Conservation (phyloP, 2,113 vertebrate genomes). For the Neotragus pygmaeus region DNA sequence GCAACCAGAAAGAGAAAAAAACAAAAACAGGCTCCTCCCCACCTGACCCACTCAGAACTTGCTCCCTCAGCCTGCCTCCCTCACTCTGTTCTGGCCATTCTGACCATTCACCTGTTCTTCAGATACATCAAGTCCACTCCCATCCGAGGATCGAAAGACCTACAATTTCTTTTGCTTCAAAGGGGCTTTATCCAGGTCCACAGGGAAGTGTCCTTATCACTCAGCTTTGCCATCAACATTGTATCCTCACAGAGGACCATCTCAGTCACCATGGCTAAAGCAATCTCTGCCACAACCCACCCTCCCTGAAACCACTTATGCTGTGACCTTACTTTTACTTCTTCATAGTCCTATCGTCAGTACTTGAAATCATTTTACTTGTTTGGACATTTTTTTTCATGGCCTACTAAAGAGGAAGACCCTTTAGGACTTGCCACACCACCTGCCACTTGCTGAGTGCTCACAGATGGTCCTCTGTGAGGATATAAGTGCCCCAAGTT, state of each 20-base stretch:
- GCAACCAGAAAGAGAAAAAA: neutral
- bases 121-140: neutral
- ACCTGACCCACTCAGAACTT: neutral
- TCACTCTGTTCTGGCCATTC: neutral
- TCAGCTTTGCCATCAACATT: neutral
- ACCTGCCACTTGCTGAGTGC: neutral
- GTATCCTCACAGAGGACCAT: neutral
- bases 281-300: neutral
- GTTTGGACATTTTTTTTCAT: neutral
- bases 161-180: neutral
- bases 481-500: neutral
- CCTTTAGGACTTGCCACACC: neutral
- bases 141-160: neutral
- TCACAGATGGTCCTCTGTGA: neutral
- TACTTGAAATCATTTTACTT: neutral
- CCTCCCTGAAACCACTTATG: neutral
- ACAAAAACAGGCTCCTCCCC: neutral
- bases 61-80: neutral
- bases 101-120: neutral
- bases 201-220: neutral
- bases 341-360: neutral
- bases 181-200: neutral
- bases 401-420: neutral
- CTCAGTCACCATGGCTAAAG: neutral
- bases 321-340: neutral